phyloP scores from a whole-genome alignment of 1,140 invertebrate genomes.

The Drosophila busckii region DNA sequence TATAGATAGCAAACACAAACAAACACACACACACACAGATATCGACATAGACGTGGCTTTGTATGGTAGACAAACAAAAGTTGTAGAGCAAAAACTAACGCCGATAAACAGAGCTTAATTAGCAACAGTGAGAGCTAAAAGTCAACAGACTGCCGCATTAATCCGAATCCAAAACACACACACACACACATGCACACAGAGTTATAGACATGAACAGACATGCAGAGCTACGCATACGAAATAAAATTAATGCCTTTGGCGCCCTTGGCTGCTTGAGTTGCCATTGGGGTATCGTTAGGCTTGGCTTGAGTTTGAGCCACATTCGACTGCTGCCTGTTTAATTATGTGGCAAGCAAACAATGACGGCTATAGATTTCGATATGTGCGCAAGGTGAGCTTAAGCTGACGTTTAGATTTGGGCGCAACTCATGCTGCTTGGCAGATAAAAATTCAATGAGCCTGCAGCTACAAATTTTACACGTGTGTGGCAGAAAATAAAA shows the following conservation, averaged over 20 bases:
- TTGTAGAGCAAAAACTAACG: slow-evolving; percentile 65
- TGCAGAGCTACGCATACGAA: slow-evolving; percentile 14
- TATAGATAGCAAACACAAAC: no score
- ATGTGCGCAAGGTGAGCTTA: no score
- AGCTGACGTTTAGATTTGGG: no score
- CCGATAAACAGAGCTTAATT: slow-evolving; percentile 75
- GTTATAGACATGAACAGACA: slow-evolving; percentile 5
- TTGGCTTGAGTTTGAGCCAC: not conserved
- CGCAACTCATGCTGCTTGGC: no score
- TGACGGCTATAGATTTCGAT: slow-evolving; percentile 77
- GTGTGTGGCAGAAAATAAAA: no score
- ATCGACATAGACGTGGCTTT: no score
- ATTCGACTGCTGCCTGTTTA: slow-evolving; percentile 43
- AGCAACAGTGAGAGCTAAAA: slow-evolving; percentile 68
- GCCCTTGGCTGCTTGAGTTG: slow-evolving; percentile 21
- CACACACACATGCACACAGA: slow-evolving; percentile 9
- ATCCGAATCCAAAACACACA: slow-evolving; percentile 32
- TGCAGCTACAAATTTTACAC: no score
- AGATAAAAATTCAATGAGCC: no score
- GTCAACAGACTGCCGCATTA: slow-evolving; percentile 71
- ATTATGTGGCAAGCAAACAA: slow-evolving; percentile 75
- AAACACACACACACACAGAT: no score
- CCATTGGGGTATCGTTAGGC: slow-evolving; percentile 50
- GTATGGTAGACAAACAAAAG: slow-evolving; percentile 28
- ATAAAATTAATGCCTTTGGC: slow-evolving; percentile 47